Percentiles rank a stretch among this genome's conserved stretches.
These are phyloP conservation scores for Drymonia ruficornis DNA, from an alignment of 2,888 invertebrate species.

Conservation along the genomic window DNA sequence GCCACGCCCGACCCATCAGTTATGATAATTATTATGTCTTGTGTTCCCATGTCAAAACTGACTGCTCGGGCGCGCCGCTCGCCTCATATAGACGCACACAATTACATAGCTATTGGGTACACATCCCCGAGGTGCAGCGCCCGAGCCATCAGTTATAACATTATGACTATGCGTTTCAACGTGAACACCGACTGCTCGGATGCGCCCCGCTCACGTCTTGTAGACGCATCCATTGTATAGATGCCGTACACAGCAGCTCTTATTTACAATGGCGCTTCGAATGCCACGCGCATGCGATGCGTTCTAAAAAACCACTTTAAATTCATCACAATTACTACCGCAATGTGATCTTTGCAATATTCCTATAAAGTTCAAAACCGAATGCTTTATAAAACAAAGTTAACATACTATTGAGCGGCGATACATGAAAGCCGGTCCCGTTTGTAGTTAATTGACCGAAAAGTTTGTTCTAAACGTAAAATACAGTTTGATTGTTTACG, in stretches of 20 bases:
- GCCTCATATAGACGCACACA: no score
- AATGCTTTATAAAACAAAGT: neutral
- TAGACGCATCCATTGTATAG: neutral
- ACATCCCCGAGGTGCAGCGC: no score
- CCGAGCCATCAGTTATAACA: no score
- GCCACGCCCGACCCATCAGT: no score
- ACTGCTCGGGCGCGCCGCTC: no score
- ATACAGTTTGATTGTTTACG: neutral
- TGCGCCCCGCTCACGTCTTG: no score
- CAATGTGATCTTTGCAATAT: neutral
- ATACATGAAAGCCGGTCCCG: neutral
- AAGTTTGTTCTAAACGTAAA: constrained; percentile 4
- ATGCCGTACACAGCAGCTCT: neutral
- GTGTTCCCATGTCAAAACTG: no score
- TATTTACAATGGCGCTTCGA: neutral
- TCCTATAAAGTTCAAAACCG: neutral
- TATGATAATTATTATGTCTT: no score
- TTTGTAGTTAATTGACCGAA: constrained; percentile 3
- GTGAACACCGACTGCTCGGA: no score
- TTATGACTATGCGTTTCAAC: no score
- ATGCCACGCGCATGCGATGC: constrained; percentile 2
- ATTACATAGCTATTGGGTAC: no score
- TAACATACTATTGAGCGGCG: neutral
- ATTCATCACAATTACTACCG: neutral
- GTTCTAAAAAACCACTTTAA: neutral